These are phyloP conservation scores for Scytalopus superciliaris DNA, from an alignment of 2,113 vertebrate species.

Conservation along the genomic window DNA sequence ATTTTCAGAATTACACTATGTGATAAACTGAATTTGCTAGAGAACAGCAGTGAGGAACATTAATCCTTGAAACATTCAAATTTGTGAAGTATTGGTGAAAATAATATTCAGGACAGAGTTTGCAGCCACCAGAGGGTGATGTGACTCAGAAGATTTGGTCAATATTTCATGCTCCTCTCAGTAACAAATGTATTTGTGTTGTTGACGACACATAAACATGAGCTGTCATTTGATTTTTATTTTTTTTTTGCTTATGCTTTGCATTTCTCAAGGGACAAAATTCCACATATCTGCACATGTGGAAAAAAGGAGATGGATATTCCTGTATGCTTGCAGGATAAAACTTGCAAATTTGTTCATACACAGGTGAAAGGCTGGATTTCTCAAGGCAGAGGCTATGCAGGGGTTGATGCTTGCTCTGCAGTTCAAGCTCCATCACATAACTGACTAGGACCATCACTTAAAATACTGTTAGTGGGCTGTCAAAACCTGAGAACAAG, in stretches of 20 bases:
- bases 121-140: slow-evolving; percentile 36
- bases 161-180: background rate
- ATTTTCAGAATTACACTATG: background rate
- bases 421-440: background rate
- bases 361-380: too few relatives aligned
- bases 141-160: background rate
- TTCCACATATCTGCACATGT: background rate
- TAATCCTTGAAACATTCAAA: background rate
- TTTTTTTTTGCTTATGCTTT: background rate
- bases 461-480: background rate
- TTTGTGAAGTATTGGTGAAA: background rate
- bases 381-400: background rate
- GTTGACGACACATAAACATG: background rate
- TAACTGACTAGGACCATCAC: background rate
- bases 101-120: background rate
- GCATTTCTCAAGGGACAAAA: background rate
- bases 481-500: background rate
- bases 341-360: too few relatives aligned
- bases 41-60: background rate
- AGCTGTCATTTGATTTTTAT: background rate
- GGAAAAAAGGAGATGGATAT: background rate
- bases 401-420: background rate
- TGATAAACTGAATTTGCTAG: background rate
- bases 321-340: background rate
- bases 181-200: background rate